Evolutionary conservation across 2,113 vertebrate genomes (phyloP), one percentile per base, ranked within the genome.

Genomic region (Dunckerocampus dactyliophorus): DNA sequence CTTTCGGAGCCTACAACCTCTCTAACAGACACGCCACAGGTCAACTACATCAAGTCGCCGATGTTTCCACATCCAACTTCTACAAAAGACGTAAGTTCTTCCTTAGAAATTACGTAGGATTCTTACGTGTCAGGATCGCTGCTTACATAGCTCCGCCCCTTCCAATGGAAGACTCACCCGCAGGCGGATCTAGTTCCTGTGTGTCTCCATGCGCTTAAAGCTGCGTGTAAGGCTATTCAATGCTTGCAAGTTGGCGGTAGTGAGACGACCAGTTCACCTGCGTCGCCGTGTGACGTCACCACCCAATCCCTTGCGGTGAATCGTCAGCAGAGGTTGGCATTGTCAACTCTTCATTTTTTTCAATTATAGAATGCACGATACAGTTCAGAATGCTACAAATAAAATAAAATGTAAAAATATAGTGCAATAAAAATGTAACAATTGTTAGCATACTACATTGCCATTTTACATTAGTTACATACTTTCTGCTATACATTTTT

Each of bases 41-140:
- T 65, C 46, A 51, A 31, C 72, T 64, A 57, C 88, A 89, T 88
- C 21, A 46, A 85, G 46, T 49, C 57, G 10, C 59, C 47, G 57
- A 8, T 8, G 47, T 50, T 17, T 19, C 47, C 43, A 31, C 48
- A 37, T 45, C 55, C 17, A 71, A 67, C 65, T 66, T 69, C 0
- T 49, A 19, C n/a, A 31, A 73, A 75, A 79, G 65, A 72, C 67
- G 72, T 28, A 59, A 58, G 47, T 72, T 73, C 80, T 76, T 80
- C 77, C 72, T 81, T 71, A 8, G 69, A 79, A 81, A 71, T 71
- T 70, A 77, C 80, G 77, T 78, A 68, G 77, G 66, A 51, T 62
- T 82, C 62, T 82, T 88, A 89, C 90, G 90, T 90, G 89, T 89
- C 88, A 90, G 68, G 74, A 51, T 45, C 50, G 64, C 67, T 11